Percentiles rank a stretch among this genome's conserved stretches.
Evolutionary conservation across 2,888 invertebrate genomes (phyloP).

Genomic region (Cataglyphis livida): DNA sequence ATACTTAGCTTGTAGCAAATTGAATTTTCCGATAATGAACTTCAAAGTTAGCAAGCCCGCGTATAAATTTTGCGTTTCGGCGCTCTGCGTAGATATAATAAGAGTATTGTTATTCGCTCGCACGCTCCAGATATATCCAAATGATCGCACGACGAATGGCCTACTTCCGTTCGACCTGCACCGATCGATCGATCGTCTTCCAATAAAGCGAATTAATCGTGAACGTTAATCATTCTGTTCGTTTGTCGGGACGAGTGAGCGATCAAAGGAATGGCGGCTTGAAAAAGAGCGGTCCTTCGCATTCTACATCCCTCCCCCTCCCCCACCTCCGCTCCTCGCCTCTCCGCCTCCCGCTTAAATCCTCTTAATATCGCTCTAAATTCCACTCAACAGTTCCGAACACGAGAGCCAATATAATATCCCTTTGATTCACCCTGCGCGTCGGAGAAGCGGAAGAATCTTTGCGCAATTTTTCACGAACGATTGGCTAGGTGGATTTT

Average conservation of each 20-base stretch:
- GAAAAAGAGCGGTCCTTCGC: slow-evolving; percentile 46
- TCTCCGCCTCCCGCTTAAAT: slow-evolving; percentile 35
- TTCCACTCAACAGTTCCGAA: slow-evolving; percentile 58
- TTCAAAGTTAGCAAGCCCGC: not conserved
- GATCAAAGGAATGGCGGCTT: slow-evolving; percentile 56
- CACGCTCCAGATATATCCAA: slow-evolving; percentile 1
- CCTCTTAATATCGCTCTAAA: slow-evolving; percentile 59
- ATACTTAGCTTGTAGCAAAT: slow-evolving; percentile 26
- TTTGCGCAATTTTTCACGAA: slow-evolving; percentile 67
- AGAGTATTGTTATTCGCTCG: slow-evolving; percentile 18
- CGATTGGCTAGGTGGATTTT: slow-evolving; percentile 64
- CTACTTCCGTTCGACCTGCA: slow-evolving; percentile 24
- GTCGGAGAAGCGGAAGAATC: slow-evolving; percentile 35
- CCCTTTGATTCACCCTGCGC: slow-evolving; percentile 26
- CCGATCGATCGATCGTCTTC: slow-evolving; percentile 46
- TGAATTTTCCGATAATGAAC: slow-evolving; percentile 43
- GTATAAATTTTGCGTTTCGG: slow-evolving; percentile 26
- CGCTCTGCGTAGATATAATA: not conserved
- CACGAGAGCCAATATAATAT: slow-evolving; percentile 56
- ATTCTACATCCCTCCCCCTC: slow-evolving; percentile 14
- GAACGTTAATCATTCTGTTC: slow-evolving; percentile 50
- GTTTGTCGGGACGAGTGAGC: slow-evolving; percentile 46
- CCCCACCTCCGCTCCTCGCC: not conserved
- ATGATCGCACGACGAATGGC: slow-evolving; percentile 28
- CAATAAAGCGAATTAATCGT: slow-evolving; percentile 57